Percentiles rank a stretch among this genome's conserved stretches.
These are phyloP conservation scores for Cervus canadensis DNA, from an alignment of 2,113 vertebrate species.

Conservation along the genomic window DNA sequence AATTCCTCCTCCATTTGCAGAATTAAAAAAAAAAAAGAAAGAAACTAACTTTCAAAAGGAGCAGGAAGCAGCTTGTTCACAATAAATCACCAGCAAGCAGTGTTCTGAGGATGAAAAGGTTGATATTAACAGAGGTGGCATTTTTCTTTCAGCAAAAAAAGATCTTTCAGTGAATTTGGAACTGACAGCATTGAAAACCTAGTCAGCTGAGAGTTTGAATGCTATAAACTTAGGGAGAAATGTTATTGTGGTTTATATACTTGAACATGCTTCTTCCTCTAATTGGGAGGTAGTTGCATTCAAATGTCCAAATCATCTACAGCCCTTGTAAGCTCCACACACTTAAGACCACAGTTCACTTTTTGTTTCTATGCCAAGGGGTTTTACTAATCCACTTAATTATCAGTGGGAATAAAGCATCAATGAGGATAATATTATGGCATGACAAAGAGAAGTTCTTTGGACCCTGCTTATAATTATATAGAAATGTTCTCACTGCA, in stretches of 20 bases:
- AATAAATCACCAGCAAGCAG: conserved; percentile 78
- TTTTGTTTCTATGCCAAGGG: conserved; percentile 26
- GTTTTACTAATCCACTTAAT: conserved; percentile 30
- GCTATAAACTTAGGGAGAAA: neutral
- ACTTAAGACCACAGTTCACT: conserved; percentile 30
- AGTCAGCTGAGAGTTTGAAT: neutral
- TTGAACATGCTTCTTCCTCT: neutral
- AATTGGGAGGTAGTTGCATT: conserved; percentile 51
- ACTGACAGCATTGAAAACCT: conserved; percentile 12
- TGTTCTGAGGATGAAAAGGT: conserved; percentile 44
- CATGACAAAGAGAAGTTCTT: neutral
- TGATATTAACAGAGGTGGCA: conserved; percentile 40
- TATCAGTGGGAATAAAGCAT: conserved; percentile 21
- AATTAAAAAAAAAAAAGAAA: conserved; percentile 51
- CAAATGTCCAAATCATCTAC: conserved; percentile 8
- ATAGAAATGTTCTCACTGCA: conserved; percentile 24
- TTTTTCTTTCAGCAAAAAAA: conserved; percentile 56
- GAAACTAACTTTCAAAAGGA: conserved; percentile 54
- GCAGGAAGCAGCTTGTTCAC: conserved; percentile 78
- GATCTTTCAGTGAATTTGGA: conserved; percentile 31
- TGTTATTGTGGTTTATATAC: neutral
- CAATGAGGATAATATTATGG: conserved; percentile 17
- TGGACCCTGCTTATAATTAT: neutral
- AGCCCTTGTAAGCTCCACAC: conserved; percentile 13
- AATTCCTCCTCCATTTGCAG: conserved; percentile 28